These are phyloP conservation scores for Neria commutata DNA, from an alignment of 2,888 invertebrate species.

Conservation along the genomic window DNA sequence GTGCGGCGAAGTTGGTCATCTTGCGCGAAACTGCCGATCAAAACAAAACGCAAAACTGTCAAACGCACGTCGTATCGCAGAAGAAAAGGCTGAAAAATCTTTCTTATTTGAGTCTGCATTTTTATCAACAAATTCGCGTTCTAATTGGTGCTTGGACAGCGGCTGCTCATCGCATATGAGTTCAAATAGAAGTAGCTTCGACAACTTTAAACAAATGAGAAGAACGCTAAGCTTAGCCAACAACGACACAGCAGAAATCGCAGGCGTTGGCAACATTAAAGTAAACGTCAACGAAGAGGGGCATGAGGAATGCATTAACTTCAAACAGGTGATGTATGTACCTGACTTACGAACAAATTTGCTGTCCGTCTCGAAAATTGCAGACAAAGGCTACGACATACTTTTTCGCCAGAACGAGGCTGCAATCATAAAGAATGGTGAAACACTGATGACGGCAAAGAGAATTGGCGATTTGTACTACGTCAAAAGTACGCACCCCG, in stretches of 20 bases:
- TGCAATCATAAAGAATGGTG: background rate
- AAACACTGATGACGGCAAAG: background rate
- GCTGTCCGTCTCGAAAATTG: background rate
- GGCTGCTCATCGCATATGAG: conserved; percentile 13
- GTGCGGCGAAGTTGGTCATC: conserved; percentile 8
- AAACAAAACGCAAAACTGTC: background rate
- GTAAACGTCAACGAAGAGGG: background rate
- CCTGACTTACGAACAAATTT: conserved; percentile 1
- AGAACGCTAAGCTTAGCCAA: background rate
- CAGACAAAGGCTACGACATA: background rate
- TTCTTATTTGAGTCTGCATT: no score
- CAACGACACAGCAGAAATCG: background rate
- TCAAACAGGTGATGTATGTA: background rate
- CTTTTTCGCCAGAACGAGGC: background rate
- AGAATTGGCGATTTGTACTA: background rate
- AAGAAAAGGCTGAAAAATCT: background rate
- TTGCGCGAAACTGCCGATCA: conserved; percentile 4
- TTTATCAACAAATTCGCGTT: background rate
- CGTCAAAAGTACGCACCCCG: background rate
- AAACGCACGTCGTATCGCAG: background rate
- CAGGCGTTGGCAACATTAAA: background rate
- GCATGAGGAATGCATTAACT: background rate
- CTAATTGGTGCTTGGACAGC: conserved; percentile 9
- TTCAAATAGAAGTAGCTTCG: background rate
- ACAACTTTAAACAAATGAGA: background rate